phyloP scores from a whole-genome alignment of 2,797 vertebrate genomes.

The Scolopax rusticola region DNA sequence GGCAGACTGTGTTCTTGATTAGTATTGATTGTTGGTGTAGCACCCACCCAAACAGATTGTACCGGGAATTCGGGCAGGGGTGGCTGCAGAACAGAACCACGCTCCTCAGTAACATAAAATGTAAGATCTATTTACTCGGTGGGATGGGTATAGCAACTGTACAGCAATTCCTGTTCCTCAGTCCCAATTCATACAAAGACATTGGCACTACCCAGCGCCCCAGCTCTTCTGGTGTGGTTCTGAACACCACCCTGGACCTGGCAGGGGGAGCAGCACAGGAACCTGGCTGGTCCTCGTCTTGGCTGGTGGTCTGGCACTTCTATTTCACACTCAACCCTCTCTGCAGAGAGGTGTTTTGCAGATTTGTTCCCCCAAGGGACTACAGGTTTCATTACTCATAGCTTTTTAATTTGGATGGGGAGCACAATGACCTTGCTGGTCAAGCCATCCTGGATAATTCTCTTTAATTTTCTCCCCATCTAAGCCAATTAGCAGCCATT shows the following conservation, averaged over 20 bases:
- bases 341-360: background rate
- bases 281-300: background rate
- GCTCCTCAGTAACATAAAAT: background rate
- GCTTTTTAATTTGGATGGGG: background rate
- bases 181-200: background rate
- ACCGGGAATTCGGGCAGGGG: background rate
- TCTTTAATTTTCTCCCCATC: background rate
- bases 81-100: background rate
- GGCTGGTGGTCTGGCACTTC: background rate
- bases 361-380: background rate
- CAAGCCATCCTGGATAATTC: background rate
- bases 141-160: background rate
- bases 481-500: background rate
- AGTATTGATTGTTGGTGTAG: constrained; percentile 4
- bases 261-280: background rate
- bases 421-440: background rate
- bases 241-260: background rate
- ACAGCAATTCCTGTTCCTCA: background rate
- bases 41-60: background rate
- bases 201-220: fast-evolving
- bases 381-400: background rate
- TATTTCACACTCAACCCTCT: background rate
- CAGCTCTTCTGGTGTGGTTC: background rate
- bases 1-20: constrained; percentile 20
- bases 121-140: background rate